Evolutionary conservation across 2,797 vertebrate species (phyloP).

Genomic region (Pseudocheirus occidentalis): DNA sequence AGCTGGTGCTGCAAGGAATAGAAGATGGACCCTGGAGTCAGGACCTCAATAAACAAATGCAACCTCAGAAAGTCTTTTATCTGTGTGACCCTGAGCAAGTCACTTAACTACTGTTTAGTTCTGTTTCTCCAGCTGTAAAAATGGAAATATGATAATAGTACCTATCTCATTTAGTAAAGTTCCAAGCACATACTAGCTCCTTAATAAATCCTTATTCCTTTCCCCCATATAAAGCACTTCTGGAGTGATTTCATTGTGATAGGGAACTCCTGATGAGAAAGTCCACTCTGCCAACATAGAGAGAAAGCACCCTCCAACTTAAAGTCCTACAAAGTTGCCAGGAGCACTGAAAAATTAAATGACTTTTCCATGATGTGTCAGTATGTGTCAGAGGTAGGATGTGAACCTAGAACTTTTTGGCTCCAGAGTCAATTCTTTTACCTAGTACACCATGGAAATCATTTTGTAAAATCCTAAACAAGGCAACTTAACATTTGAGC

Average conservation of each 20-base stretch:
- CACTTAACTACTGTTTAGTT: not conserved
- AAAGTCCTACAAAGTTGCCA: not conserved
- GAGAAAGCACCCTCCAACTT: not conserved
- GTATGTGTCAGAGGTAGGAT: not conserved
- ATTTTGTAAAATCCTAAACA: not conserved
- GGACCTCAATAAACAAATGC: no score
- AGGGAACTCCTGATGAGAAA: not conserved
- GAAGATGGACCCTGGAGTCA: no score
- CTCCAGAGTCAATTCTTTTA: not conserved
- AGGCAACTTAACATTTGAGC: not conserved
- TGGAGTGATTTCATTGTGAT: not conserved
- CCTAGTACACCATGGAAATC: not conserved
- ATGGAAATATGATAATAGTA: not conserved
- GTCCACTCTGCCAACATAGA: not conserved
- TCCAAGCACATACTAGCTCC: no score
- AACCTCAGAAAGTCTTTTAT: not conserved
- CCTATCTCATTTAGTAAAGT: not conserved
- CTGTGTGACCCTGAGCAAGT: not conserved
- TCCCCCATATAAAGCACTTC: not conserved
- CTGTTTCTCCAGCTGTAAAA: not conserved
- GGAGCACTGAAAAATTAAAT: not conserved
- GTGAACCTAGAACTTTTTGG: not conserved
- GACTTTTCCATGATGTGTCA: not conserved
- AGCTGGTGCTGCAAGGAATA: no score
- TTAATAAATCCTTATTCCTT: not conserved